Base-by-base conservation (phyloP, 2,888 invertebrate genomes). In the Oconnorella tubifera region DNA sequence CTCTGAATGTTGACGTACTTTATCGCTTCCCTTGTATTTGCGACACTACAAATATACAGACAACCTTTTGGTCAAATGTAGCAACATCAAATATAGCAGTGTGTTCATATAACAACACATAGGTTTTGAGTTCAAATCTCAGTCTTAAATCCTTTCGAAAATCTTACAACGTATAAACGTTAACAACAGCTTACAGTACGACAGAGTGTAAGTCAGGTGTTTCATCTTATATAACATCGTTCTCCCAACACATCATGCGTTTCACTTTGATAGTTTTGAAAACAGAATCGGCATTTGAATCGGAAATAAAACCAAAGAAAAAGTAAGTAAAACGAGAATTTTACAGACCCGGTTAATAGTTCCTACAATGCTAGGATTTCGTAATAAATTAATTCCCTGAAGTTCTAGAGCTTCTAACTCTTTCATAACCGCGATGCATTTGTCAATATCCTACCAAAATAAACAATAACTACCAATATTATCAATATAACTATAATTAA, bases 1-100 rank as follows among this genome's bases (percentile, higher is more conserved):
- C 63, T 83, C 82, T 1, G 83, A 79, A 65, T 82, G 82, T 64
- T 76, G 70, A 65, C 76, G 75, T 25, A 83, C 78, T 55, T 75
- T 73, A 25, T 76, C 79, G 71, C 78, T 80, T 25, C 75, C 76
- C 66, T 79, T 81, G 69, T 78, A 82, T 61, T 79, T 79, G 49
- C 81, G 75, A 70, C 80, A 78, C 80, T 82, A 72, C 33, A 71
- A 73, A 51, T 62, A 65, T 68, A 59, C 10, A 27, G 27, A 6
- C 29, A 56, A 6, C 6, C 25, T 19, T n/a, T 14, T 14, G 10
- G 23, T 53, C 23, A 53, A n/a, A n/a, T n/a, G n/a, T n/a, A n/a
- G n/a, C n/a, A n/a, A n/a, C n/a, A n/a, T n/a, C n/a, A n/a, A n/a
- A n/a, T n/a, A n/a, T n/a, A n/a, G n/a, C n/a, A n/a, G n/a, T n/a